These are phyloP conservation scores for Pantherophis guttatus DNA, from an alignment of 2,113 vertebrate genomes.

Conservation along the genomic window DNA sequence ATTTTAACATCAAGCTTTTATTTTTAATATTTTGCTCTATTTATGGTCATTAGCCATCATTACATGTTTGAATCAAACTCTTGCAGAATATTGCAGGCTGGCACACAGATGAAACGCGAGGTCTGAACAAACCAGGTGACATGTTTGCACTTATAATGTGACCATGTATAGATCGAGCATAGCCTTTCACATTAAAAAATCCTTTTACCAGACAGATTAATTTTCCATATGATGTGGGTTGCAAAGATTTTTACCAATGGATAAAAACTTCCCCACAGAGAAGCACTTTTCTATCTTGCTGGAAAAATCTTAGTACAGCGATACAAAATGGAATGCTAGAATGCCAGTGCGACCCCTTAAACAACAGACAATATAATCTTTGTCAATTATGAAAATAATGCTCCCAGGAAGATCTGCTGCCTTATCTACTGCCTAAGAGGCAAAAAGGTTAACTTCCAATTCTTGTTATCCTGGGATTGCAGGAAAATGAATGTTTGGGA, in stretches of 20 bases:
- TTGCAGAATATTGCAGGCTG: slow-evolving; percentile 2
- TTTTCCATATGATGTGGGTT: background rate
- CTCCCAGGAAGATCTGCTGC: background rate
- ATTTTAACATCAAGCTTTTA: background rate
- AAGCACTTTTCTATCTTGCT: background rate
- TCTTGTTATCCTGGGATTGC: background rate
- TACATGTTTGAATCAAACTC: background rate
- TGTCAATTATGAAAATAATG: background rate
- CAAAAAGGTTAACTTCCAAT: background rate
- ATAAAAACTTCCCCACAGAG: background rate
- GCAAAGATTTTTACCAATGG: background rate
- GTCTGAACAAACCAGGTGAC: slow-evolving; percentile 9
- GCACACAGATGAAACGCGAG: background rate
- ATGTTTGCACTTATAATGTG: slow-evolving; percentile 1
- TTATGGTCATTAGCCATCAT: slow-evolving; percentile 17
- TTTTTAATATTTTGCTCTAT: slow-evolving; percentile 4
- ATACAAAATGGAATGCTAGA: background rate
- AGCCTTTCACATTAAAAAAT: background rate
- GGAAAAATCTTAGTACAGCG: background rate
- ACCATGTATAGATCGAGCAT: background rate
- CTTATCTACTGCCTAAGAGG: background rate
- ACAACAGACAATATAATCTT: background rate
- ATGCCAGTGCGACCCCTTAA: background rate
- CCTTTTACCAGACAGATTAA: background rate
- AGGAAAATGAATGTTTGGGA: background rate